Percentiles rank a stretch among this genome's conserved stretches.
Conservation (phyloP, 2,888 invertebrate species). For the Philereme transversata region DNA sequence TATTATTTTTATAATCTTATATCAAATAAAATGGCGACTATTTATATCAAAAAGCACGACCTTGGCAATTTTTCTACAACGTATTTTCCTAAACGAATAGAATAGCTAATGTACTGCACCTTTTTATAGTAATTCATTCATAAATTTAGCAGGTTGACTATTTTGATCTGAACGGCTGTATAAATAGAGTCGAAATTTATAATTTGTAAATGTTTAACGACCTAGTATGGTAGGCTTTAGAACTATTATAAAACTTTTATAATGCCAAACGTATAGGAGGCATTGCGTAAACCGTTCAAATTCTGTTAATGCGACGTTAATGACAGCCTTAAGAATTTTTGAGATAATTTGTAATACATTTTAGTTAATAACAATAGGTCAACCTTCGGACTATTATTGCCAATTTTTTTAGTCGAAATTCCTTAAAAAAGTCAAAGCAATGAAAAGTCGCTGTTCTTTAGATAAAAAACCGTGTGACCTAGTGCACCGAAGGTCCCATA, state of each 20-base stretch:
- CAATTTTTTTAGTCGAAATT: background rate
- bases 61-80: slow-evolving; percentile 1
- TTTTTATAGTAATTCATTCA: slow-evolving; percentile 7
- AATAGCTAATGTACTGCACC: slow-evolving; percentile 15
- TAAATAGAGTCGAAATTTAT: slow-evolving; percentile 5
- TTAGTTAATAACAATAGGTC: slow-evolving; percentile 4
- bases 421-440: too few species aligned
- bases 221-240: background rate
- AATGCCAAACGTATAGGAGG: slow-evolving; percentile 7
- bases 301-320: slow-evolving; percentile 17
- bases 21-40: too few species aligned
- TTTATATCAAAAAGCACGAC: background rate
- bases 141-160: background rate
- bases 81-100: slow-evolving; percentile 2
- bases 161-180: background rate
- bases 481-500: too few species aligned
- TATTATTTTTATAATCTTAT: too few species aligned
- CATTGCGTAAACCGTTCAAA: slow-evolving; percentile 3
- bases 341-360: slow-evolving; percentile 11
- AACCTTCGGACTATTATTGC: slow-evolving; percentile 4
- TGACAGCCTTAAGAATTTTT: slow-evolving; percentile 8
- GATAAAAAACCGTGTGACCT: too few species aligned
- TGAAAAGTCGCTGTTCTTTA: too few species aligned
- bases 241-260: slow-evolving; percentile 6
- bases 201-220: background rate